Percentiles rank a stretch among this genome's conserved stretches.
Evolutionary conservation across 1,140 invertebrate species (phyloP).

Genomic region (Diprion similis): DNA sequence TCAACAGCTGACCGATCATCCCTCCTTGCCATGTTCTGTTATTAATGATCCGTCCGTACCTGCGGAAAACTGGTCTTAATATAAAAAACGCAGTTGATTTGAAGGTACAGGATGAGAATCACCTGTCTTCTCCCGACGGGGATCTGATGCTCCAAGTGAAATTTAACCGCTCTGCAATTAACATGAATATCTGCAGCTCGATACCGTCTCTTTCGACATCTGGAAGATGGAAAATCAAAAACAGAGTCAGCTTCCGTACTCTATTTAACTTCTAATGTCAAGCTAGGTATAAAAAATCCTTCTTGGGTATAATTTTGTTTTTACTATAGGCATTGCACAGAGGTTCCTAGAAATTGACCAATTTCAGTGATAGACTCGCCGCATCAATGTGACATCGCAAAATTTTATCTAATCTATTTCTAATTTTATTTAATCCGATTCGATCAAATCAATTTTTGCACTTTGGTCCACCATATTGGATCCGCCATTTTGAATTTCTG

Average conservation of each 20-base stretch:
- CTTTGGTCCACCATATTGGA: no score
- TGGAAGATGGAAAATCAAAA: not conserved
- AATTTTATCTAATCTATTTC: no score
- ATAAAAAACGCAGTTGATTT: not conserved
- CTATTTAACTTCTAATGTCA: no score
- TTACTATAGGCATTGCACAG: no score
- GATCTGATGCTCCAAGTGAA: conserved; percentile 45
- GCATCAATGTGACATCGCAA: no score
- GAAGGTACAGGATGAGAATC: conserved; percentile 10
- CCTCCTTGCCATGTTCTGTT: conserved; percentile 42
- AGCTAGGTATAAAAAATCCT: no score
- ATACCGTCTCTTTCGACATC: conserved; percentile 41
- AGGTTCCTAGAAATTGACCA: no score
- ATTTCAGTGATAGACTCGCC: no score
- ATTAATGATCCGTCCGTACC: conserved; percentile 41
- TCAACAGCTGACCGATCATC: conserved; percentile 36
- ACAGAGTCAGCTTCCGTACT: not conserved
- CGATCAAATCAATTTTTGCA: no score
- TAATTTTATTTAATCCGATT: no score
- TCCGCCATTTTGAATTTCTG: no score
- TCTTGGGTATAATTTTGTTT: no score
- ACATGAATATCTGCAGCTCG: conserved; percentile 40
- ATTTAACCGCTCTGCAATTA: conserved; percentile 44
- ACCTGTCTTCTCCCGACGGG: conserved; percentile 33
- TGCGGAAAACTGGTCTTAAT: conserved; percentile 17